Evolutionary conservation across 1,140 invertebrate genomes (phyloP), one percentile per base, ranked within the genome.

Genomic region (Ceratina japonica): DNA sequence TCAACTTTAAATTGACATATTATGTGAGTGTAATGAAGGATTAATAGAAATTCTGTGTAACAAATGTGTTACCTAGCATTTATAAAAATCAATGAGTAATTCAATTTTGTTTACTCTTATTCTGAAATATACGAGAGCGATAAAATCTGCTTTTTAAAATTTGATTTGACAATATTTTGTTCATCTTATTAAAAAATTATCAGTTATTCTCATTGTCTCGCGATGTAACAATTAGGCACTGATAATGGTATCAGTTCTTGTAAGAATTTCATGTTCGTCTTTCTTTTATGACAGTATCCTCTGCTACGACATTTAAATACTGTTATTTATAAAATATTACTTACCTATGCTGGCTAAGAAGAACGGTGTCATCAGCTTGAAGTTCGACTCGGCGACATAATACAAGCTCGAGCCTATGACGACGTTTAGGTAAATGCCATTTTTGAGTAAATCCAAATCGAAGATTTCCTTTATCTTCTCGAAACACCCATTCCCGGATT

Each of bases 331-430:
- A 49, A 54, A 65, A 44, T 18, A 16, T 49, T 31, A 64, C 83
- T 95, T 95, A 77, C 95, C 95, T 78, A 96, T 91, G 85, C 93
- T 94, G 65, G 92, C 92, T 72, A 96, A 94, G 87, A 96, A 96
- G 88, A 96, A 96, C 16, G 95, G 95, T 54, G 94, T 95, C 64
- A 96, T 94, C 93, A 96, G 94, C 89, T 96, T 95, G 87, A 96
- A 96, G 86, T 96, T 96, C 80, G 95, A 93, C 84, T 96, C 95
- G 15, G 95, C 95, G 22, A 95, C 95, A 89, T 95, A 96, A 91
- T 95, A 96, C 10, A 96, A 93, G 52, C 95, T 95, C 20, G 95
- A 90, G 1, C 95, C 95, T 64, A 95, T 94, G 64, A 95, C 91
- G 75, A 96, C 93, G 89, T 96, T 96, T 75, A 96, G 92, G 87